Evolutionary conservation across 1,140 invertebrate species (phyloP).

Genomic region (Drosophila rufa): DNA sequence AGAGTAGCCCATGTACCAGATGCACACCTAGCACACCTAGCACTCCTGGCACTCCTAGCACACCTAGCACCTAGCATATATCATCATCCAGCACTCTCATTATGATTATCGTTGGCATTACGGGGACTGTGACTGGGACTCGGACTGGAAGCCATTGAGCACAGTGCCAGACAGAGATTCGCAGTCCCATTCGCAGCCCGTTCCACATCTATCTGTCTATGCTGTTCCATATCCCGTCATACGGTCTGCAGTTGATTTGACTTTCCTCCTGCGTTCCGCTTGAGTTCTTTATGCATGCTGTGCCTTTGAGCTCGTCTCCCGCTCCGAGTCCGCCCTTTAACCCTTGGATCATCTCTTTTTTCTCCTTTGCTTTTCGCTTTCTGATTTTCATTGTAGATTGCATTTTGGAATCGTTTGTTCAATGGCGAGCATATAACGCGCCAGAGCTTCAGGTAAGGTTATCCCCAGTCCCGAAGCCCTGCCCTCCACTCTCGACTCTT

Average conservation of each 20-base stretch:
- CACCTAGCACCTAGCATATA: not conserved
- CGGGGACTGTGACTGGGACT: not conserved
- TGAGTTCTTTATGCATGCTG: slow-evolving; percentile 57
- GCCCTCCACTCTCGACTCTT: slow-evolving; percentile 31
- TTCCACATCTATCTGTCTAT: slow-evolving; percentile 11
- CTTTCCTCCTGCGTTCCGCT: slow-evolving; percentile 38
- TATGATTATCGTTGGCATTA: slow-evolving; percentile 75
- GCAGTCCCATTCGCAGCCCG: slow-evolving; percentile 13
- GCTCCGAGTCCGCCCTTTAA: not conserved
- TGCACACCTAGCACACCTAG: not conserved
- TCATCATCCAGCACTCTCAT: slow-evolving; percentile 67
- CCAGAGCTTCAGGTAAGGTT: slow-evolving; percentile 75
- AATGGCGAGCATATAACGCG: slow-evolving; percentile 80
- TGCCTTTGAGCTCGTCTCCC: slow-evolving; percentile 24
- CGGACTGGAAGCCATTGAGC: slow-evolving; percentile 21
- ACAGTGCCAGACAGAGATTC: slow-evolving; percentile 24
- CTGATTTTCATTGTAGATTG: slow-evolving; percentile 78
- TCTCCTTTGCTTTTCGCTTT: slow-evolving; percentile 39
- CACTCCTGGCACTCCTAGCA: not conserved
- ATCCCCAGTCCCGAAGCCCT: not conserved
- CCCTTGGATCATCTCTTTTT: slow-evolving; percentile 17
- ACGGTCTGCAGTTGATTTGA: slow-evolving; percentile 70
- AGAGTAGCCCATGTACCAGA: slow-evolving; percentile 26
- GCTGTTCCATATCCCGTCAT: slow-evolving; percentile 27
- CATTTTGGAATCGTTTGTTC: slow-evolving; percentile 84